These are phyloP conservation scores for Diachrysia chrysitis DNA, from an alignment of 2,888 invertebrate genomes.

Conservation along the genomic window DNA sequence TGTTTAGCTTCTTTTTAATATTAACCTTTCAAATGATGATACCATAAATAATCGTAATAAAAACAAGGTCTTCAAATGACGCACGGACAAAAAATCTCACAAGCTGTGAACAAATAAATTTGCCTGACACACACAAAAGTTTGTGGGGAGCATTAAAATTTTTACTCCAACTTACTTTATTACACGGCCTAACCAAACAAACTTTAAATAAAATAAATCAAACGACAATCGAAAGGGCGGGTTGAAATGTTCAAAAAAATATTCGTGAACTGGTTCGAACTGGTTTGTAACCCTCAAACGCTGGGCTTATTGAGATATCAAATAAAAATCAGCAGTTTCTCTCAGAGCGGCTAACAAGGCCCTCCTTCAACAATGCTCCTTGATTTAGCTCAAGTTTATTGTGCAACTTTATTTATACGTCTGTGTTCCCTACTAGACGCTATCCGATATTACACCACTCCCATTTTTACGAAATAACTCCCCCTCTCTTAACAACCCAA, in stretches of 20 bases:
- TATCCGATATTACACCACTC: conserved; percentile 70
- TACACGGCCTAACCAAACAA: conserved; percentile 74
- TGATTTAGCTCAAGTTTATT: conserved; percentile 87
- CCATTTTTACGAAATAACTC: conserved; percentile 51
- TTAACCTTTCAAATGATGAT: too few relatives aligned
- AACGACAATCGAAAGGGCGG: conserved; percentile 66
- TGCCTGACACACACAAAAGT: conserved; percentile 58
- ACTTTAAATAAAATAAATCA: conserved; percentile 84
- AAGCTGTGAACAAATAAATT: conserved; percentile 57
- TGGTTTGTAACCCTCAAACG: conserved; percentile 79
- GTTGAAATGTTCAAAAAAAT: conserved; percentile 70
- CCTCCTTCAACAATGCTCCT: conserved; percentile 85
- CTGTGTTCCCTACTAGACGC: conserved; percentile 77
- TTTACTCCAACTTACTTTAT: conserved; percentile 73
- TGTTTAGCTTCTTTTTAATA: too few relatives aligned
- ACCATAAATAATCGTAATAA: conserved; percentile 36
- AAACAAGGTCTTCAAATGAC: conserved; percentile 45
- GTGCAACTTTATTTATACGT: conserved; percentile 87
- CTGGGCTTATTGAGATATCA: conserved; percentile 88
- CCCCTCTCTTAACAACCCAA: conserved; percentile 9
- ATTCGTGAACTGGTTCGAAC: conserved; percentile 66
- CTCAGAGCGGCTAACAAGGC: conserved; percentile 82
- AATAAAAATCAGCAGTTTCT: conserved; percentile 88
- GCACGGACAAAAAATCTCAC: conserved; percentile 39
- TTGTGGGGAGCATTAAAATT: conserved; percentile 62